Percentiles rank a stretch among this genome's conserved stretches.
Conservation (phyloP, 2,888 invertebrate species). For the Amiota mariae region DNA sequence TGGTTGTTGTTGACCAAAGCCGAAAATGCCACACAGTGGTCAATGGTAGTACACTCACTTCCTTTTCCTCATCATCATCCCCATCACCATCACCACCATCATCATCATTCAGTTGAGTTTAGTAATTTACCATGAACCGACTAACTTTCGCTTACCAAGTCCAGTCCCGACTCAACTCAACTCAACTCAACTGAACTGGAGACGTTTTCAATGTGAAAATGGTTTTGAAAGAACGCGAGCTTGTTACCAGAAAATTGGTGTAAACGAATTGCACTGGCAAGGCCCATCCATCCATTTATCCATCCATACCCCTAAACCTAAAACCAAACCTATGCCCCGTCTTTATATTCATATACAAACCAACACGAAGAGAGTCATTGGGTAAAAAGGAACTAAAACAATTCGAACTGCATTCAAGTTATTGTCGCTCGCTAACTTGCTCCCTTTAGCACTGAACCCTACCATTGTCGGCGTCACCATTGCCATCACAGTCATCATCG, state of each 20-base stretch:
- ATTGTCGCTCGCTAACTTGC: no score
- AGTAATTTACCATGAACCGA: conserved; percentile 20
- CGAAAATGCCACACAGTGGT: conserved; percentile 16
- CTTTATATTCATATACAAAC: neutral
- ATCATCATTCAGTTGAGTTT: neutral
- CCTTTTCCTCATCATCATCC: no score
- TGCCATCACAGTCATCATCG: neutral
- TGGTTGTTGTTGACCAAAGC: neutral
- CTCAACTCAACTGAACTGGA: neutral
- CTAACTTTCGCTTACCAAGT: conserved; percentile 8
- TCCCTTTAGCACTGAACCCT: neutral
- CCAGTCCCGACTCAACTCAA: neutral
- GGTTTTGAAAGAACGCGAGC: conserved; percentile 35
- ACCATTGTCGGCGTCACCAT: neutral
- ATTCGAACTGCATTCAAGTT: no score
- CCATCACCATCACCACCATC: no score
- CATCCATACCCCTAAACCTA: neutral
- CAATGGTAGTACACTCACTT: neutral
- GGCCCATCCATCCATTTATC: neutral
- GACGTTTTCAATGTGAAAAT: conserved; percentile 11
- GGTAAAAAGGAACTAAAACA: neutral
- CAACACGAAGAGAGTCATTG: neutral
- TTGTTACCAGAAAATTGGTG: conserved; percentile 73
- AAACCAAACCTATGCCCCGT: conserved; percentile 8
- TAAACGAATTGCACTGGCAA: conserved; percentile 69